Conservation (phyloP, 2,113 vertebrate species). For the Sphaerodactylus townsendi region DNA sequence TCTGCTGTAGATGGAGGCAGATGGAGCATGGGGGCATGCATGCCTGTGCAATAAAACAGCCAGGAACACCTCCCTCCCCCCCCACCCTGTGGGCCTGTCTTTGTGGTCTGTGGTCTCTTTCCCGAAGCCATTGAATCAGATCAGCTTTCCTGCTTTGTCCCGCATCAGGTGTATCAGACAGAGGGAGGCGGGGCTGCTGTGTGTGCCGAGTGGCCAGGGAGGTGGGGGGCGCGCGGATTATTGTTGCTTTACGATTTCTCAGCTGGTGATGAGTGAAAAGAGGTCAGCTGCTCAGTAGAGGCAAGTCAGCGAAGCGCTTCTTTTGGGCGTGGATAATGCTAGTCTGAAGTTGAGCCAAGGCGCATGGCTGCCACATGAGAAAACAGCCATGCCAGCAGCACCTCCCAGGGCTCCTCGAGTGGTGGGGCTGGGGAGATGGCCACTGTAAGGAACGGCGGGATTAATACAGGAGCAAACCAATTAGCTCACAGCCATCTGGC, state of each 20-base stretch:
- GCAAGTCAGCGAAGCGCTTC: conserved; percentile 13
- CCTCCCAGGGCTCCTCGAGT: conserved; percentile 21
- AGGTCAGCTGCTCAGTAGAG: background rate
- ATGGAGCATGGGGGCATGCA: conserved; percentile 12
- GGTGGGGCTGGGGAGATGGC: background rate
- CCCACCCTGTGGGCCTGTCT: background rate
- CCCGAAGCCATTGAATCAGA: background rate
- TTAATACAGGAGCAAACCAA: conserved; percentile 16
- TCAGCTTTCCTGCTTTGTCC: background rate
- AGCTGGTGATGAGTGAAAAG: background rate
- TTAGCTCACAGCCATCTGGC: conserved; percentile 3
- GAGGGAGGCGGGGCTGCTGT: background rate
- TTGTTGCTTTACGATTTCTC: conserved; percentile 6
- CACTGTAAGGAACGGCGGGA: background rate
- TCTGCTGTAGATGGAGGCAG: conserved; percentile 35
- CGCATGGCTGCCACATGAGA: background rate
- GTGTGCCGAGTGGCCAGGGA: too few relatives aligned
- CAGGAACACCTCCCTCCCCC: background rate
- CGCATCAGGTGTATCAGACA: background rate
- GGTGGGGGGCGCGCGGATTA: background rate
- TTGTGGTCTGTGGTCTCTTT: background rate
- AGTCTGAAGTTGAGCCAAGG: conserved; percentile 49
- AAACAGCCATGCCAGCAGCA: background rate
- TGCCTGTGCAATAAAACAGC: conserved; percentile 47
- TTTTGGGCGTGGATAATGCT: background rate